These are phyloP conservation scores for Camelus bactrianus DNA, from an alignment of 2,113 vertebrate genomes.

Conservation along the genomic window DNA sequence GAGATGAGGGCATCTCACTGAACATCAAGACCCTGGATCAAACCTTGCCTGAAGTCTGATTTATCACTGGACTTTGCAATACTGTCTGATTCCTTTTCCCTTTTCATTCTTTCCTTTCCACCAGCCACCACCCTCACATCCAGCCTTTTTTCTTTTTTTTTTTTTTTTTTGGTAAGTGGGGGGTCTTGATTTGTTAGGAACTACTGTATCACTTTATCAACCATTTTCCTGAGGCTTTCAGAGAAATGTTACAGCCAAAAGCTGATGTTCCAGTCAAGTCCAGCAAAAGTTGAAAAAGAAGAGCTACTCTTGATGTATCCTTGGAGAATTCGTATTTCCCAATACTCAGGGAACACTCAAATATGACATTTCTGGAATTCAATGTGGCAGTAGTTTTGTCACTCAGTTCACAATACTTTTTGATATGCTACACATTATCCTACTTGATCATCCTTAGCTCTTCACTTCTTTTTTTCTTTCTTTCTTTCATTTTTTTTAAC, in stretches of 20 bases:
- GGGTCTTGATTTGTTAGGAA: not conserved
- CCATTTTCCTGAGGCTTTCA: not conserved
- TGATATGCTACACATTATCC: not conserved
- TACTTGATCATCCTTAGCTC: not conserved
- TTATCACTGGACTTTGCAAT: not conserved
- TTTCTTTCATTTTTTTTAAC: too few species aligned
- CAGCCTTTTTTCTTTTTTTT: too few species aligned
- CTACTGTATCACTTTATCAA: not conserved
- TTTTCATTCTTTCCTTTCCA: not conserved
- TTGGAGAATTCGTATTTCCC: not conserved
- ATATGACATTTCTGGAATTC: not conserved
- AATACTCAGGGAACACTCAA: not conserved
- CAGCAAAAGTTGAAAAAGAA: not conserved
- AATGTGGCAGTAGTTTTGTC: not conserved
- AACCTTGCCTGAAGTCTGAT: not conserved
- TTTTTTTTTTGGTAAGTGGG: not conserved
- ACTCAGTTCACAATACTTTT: not conserved
- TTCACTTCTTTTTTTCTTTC: too few species aligned
- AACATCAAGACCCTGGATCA: not conserved
- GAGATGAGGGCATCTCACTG: not conserved
- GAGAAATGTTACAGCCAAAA: not conserved
- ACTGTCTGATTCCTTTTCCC: not conserved
- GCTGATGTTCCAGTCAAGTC: not conserved
- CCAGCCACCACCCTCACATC: not conserved
- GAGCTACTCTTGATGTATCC: not conserved